A percentile compares a stretch with the other conserved stretches of the same genome.
These are phyloP conservation scores for Catamblyrhynchus diadema DNA, from an alignment of 2,797 vertebrate species.

Conservation along the genomic window DNA sequence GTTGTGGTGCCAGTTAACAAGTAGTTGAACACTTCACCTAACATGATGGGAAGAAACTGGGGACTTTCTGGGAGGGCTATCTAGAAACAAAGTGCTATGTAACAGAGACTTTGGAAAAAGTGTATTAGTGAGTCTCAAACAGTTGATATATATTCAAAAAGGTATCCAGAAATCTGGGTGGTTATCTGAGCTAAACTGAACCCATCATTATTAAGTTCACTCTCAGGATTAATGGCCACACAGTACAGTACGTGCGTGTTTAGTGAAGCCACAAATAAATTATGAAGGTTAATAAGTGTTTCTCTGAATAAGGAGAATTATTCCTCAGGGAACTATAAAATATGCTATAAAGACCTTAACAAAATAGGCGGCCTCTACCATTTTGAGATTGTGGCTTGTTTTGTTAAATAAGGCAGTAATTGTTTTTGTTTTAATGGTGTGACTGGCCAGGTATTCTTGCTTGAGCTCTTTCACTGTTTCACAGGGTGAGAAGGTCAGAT, in stretches of 20 bases:
- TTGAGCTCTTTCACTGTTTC: conserved; percentile 60
- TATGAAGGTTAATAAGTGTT: conserved; percentile 61
- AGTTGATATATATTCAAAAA: conserved; percentile 11
- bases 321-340: conserved; percentile 52
- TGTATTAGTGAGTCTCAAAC: neutral
- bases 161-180: conserved; percentile 46
- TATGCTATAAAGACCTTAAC: conserved; percentile 55
- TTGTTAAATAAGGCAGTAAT: conserved; percentile 67
- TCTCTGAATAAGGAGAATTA: conserved; percentile 60
- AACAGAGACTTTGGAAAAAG: neutral
- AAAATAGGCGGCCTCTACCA: conserved; percentile 50
- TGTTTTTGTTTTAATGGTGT: conserved; percentile 58
- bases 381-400: conserved; percentile 62
- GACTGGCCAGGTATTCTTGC: conserved; percentile 45
- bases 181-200: conserved; percentile 54
- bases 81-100: neutral
- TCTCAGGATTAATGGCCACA: conserved; percentile 52
- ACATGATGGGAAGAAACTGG: neutral
- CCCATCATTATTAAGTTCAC: conserved; percentile 60
- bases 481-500: conserved; percentile 49
- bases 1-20: neutral
- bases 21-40: neutral
- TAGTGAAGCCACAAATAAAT: conserved; percentile 64
- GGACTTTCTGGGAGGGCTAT: neutral
- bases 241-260: conserved; percentile 49